phyloP scores from a whole-genome alignment of 2,888 invertebrate species.

The Masnerella sp. region DNA sequence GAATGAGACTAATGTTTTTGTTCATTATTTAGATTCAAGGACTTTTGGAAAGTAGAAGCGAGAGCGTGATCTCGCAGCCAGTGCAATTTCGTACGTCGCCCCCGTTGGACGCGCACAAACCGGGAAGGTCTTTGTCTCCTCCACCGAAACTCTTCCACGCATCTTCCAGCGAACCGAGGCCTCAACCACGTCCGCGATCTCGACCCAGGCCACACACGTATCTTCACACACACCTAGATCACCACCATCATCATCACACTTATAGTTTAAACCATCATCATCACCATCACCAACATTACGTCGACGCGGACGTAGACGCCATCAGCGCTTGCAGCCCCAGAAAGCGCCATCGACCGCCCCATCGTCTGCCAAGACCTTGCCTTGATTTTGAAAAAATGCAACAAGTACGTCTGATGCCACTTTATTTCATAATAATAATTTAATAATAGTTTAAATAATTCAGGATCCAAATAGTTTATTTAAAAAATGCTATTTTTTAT shows the following conservation, averaged over 20 bases:
- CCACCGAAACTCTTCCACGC: conserved; percentile 78
- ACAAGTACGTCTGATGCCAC: too few relatives aligned
- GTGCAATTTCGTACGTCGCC: conserved; percentile 95
- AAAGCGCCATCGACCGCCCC: conserved; percentile 78
- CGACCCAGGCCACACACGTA: conserved; percentile 78
- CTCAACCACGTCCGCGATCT: conserved; percentile 72
- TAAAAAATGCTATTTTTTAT: too few relatives aligned
- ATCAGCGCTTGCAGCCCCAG: conserved; percentile 81
- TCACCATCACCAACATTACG: conserved; percentile 67
- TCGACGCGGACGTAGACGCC: conserved; percentile 74
- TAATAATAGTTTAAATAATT: too few relatives aligned
- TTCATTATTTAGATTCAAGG: conserved; percentile 80
- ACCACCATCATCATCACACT: conserved; percentile 77
- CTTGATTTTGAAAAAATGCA: conserved; percentile 98
- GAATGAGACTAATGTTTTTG: neutral
- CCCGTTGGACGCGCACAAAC: conserved; percentile 92
- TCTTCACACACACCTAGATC: conserved; percentile 74
- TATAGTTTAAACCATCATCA: conserved; percentile 66
- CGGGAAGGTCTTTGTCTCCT: conserved; percentile 80
- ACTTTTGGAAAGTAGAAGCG: conserved; percentile 78
- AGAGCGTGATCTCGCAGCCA: conserved; percentile 83
- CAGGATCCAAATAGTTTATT: too few relatives aligned
- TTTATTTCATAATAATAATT: too few relatives aligned
- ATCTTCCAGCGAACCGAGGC: conserved; percentile 65
- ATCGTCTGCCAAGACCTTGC: conserved; percentile 87